These are phyloP conservation scores for Phengaris arion DNA, from an alignment of 2,888 invertebrate genomes.

Conservation along the genomic window DNA sequence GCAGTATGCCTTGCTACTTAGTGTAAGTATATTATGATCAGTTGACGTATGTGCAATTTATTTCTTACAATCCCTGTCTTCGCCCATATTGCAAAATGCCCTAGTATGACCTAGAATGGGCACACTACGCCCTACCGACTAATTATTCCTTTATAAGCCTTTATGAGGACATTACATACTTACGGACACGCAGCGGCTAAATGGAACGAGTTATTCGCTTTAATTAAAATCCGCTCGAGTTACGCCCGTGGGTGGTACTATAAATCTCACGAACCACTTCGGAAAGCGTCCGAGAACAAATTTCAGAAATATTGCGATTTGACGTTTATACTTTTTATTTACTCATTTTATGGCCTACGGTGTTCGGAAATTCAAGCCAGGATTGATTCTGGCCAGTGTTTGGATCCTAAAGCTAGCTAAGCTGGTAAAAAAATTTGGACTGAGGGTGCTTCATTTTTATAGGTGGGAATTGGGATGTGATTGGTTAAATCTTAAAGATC, in stretches of 20 bases:
- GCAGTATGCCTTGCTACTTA: too few species aligned
- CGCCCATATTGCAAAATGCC: background rate
- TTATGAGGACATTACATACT: slow-evolving; percentile 33
- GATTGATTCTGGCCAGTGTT: too few species aligned
- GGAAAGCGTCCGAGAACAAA: slow-evolving; percentile 1
- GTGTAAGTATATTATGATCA: too few species aligned
- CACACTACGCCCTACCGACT: slow-evolving; percentile 1
- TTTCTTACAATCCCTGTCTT: too few species aligned
- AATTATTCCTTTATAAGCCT: slow-evolving; percentile 32
- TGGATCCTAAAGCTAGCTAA: too few species aligned
- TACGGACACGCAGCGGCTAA: slow-evolving; percentile 28
- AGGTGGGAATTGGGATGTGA: too few species aligned
- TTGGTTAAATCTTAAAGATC: too few species aligned
- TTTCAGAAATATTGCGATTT: slow-evolving; percentile 25
- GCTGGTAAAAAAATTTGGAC: too few species aligned
- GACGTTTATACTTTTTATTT: slow-evolving; percentile 2
- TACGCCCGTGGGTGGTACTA: slow-evolving; percentile 31
- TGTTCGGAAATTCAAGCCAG: background rate
- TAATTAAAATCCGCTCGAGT: slow-evolving; percentile 30
- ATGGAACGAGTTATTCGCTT: slow-evolving; percentile 32
- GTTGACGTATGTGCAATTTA: too few species aligned
- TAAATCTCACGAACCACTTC: slow-evolving; percentile 22
- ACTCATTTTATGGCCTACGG: background rate
- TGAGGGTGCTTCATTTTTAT: too few species aligned
- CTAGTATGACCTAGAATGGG: background rate